phyloP scores from a whole-genome alignment of 1,140 invertebrate species.

The Scaptomyza pallida region DNA sequence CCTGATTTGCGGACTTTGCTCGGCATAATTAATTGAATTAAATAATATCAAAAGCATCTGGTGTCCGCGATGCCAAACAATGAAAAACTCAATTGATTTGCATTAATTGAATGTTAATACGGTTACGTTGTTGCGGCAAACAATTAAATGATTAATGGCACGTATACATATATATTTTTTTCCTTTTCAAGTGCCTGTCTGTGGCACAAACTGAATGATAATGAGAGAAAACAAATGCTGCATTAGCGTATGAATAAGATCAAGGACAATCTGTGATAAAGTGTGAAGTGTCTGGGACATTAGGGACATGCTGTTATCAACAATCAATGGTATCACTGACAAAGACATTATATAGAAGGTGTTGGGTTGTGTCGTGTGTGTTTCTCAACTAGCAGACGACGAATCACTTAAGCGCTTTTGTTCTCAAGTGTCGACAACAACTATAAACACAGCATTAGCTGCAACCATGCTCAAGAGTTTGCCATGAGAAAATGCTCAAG shows the following conservation, averaged over 20 bases:
- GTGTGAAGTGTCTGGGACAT: constrained; percentile 37
- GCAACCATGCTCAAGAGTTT: constrained; percentile 21
- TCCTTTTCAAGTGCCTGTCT: neutral
- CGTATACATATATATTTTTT: constrained; percentile 1
- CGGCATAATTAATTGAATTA: constrained; percentile 46
- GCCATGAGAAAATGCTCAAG: constrained; percentile 32
- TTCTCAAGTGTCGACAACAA: constrained; percentile 52
- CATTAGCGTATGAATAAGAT: constrained; percentile 20
- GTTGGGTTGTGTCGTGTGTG: neutral
- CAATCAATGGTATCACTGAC: constrained; percentile 57
- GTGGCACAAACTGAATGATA: constrained; percentile 23
- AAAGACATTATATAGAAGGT: constrained; percentile 10
- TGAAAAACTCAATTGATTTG: constrained; percentile 56
- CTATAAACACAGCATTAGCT: constrained; percentile 12
- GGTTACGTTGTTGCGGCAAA: constrained; percentile 53
- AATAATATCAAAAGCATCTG: constrained; percentile 50
- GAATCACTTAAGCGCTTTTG: constrained; percentile 53
- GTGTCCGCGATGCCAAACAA: constrained; percentile 17
- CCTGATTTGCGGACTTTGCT: constrained; percentile 8
- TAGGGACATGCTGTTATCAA: constrained; percentile 44
- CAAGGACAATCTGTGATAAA: constrained; percentile 18
- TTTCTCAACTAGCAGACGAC: constrained; percentile 11
- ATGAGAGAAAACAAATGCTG: neutral
- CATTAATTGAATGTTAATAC: constrained; percentile 77
- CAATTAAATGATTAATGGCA: constrained; percentile 76